Conservation (phyloP, 2,113 vertebrate species). For the Platycercus adscitus region DNA sequence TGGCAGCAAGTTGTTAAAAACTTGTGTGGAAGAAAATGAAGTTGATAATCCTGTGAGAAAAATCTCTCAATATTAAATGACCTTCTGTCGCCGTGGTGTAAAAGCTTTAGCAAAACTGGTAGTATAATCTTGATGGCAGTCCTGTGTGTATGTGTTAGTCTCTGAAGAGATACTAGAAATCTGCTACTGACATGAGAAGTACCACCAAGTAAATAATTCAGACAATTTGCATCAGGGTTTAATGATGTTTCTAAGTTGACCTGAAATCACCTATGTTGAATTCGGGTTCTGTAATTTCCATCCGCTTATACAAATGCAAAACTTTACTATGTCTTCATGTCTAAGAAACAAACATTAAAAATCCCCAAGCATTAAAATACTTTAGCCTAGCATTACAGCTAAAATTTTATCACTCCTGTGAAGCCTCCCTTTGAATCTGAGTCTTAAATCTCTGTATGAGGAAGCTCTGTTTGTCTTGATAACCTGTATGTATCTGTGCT, state of each 20-base stretch:
- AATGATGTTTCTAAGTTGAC: background rate
- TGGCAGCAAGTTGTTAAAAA: background rate
- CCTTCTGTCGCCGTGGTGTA: background rate
- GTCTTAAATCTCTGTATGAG: background rate
- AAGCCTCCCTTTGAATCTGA: background rate
- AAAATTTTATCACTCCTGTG: background rate
- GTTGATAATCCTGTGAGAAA: conserved; percentile 9
- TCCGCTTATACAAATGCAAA: background rate
- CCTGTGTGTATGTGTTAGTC: background rate
- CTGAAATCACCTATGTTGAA: background rate
- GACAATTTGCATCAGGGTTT: background rate
- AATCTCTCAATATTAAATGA: background rate
- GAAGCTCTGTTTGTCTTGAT: background rate
- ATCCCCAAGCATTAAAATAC: background rate
- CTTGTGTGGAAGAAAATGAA: background rate
- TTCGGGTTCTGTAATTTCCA: background rate
- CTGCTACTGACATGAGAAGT: background rate
- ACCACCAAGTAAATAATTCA: background rate
- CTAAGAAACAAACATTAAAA: background rate
- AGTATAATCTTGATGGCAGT: background rate
- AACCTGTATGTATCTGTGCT: background rate
- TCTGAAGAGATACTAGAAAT: background rate
- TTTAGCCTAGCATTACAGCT: background rate
- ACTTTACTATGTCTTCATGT: background rate
- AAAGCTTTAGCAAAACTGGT: background rate